A percentile compares a stretch with the other conserved stretches of the same genome.
Conservation (phyloP, 2,797 vertebrate genomes). For the Melanotaenia pygmaea region DNA sequence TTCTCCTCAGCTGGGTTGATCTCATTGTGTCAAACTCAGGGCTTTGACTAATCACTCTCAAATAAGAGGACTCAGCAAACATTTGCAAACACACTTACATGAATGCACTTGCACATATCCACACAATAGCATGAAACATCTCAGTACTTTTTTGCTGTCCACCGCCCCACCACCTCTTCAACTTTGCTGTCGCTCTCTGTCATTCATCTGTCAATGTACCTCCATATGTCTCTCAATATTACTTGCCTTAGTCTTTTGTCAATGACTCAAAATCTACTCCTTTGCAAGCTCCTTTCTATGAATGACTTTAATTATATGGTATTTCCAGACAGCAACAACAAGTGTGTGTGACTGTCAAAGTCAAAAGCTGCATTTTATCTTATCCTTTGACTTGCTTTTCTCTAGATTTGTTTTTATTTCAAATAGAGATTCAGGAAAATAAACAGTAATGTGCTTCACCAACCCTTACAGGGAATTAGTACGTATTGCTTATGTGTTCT, state of each 20-base stretch:
- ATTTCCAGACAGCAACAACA: not conserved
- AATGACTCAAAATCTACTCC: not conserved
- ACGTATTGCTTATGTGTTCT: not conserved
- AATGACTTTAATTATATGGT: not conserved
- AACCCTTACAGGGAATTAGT: not conserved
- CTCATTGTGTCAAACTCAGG: conserved; percentile 86
- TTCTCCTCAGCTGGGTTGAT: conserved; percentile 80
- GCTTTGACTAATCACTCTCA: conserved; percentile 86
- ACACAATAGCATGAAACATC: conserved; percentile 23
- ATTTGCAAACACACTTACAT: conserved; percentile 35
- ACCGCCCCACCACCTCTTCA: conserved; percentile 11
- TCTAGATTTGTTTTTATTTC: not conserved
- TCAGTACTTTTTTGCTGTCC: conserved; percentile 22
- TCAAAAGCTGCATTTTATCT: not conserved
- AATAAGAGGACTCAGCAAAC: conserved; percentile 78
- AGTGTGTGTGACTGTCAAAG: too few relatives aligned
- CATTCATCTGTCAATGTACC: conserved; percentile 20
- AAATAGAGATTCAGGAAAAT: not conserved
- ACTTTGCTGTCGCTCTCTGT: conserved; percentile 28
- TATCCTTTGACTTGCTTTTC: not conserved
- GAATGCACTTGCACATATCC: conserved; percentile 24
- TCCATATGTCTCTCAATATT: conserved; percentile 32
- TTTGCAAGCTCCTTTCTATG: conserved; percentile 2
- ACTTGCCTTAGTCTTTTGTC: not conserved
- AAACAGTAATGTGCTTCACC: not conserved